phyloP scores from a whole-genome alignment of 2,888 invertebrate species.

The Leistus spinibarbis region DNA sequence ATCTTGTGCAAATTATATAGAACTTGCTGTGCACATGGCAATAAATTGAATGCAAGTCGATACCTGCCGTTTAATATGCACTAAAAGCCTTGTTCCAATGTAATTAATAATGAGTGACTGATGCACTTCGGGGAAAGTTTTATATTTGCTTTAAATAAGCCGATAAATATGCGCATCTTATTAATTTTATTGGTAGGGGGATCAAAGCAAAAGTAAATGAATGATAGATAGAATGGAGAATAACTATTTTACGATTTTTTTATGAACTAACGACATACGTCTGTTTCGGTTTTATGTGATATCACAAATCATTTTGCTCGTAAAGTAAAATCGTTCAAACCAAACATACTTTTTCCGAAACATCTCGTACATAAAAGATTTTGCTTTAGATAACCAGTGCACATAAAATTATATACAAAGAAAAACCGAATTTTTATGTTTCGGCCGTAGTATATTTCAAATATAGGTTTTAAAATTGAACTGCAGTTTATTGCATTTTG shows the following conservation, averaged over 20 bases:
- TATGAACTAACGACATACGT: constrained; percentile 24
- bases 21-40: not conserved
- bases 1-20: not conserved
- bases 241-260: constrained; percentile 8
- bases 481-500: too few species aligned
- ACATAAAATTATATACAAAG: too few species aligned
- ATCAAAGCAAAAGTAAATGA: not conserved
- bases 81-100: not conserved
- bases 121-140: not conserved
- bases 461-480: too few species aligned
- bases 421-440: too few species aligned
- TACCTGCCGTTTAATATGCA: not conserved
- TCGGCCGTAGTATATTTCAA: too few species aligned
- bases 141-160: not conserved
- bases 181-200: not conserved
- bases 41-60: not conserved
- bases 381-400: too few species aligned
- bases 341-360: constrained; percentile 9
- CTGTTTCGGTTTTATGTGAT: constrained; percentile 27
- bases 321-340: constrained; percentile 29
- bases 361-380: not conserved
- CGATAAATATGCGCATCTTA: not conserved
- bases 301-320: constrained; percentile 36
- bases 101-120: not conserved
- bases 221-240: too few species aligned